Conservation (phyloP, 1,140 invertebrate genomes). For the Orussus abietinus region DNA sequence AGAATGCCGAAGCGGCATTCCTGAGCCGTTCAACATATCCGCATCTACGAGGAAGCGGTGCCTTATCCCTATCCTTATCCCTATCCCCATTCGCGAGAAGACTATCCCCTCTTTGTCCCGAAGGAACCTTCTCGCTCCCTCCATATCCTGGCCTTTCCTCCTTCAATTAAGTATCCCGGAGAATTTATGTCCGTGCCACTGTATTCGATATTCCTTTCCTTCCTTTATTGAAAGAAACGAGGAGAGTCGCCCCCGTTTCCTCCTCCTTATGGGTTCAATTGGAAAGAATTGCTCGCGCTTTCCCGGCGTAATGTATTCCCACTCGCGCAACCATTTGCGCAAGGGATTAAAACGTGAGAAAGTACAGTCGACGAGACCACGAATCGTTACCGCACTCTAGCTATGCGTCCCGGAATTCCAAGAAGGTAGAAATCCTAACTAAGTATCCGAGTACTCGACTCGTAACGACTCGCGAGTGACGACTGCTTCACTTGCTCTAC, state of each 20-base stretch:
- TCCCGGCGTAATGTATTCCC: too few species aligned
- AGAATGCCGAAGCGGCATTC: constrained; percentile 35
- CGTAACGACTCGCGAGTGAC: too few species aligned
- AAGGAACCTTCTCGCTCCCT: neutral
- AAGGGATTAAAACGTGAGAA: too few species aligned
- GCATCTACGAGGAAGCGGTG: constrained; percentile 13
- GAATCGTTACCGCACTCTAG: too few species aligned
- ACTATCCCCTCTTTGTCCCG: constrained; percentile 21
- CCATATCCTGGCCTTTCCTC: constrained; percentile 34
- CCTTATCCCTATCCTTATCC: constrained; percentile 10
- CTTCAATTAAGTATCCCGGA: constrained; percentile 51
- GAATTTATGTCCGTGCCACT: constrained; percentile 50
- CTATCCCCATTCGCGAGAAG: neutral
- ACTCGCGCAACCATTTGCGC: too few species aligned
- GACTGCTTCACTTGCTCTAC: too few species aligned
- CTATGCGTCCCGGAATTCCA: too few species aligned
- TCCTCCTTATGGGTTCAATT: too few species aligned
- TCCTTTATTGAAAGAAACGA: constrained; percentile 22
- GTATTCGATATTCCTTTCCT: constrained; percentile 44
- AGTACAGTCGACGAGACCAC: too few species aligned
- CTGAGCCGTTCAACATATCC: constrained; percentile 42
- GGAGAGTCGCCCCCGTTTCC: constrained; percentile 1
- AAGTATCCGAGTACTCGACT: too few species aligned
- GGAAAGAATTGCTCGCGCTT: too few species aligned
- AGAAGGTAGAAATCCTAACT: too few species aligned